Conservation (phyloP, 2,113 vertebrate species). For the Lichenostomus cassidix region DNA sequence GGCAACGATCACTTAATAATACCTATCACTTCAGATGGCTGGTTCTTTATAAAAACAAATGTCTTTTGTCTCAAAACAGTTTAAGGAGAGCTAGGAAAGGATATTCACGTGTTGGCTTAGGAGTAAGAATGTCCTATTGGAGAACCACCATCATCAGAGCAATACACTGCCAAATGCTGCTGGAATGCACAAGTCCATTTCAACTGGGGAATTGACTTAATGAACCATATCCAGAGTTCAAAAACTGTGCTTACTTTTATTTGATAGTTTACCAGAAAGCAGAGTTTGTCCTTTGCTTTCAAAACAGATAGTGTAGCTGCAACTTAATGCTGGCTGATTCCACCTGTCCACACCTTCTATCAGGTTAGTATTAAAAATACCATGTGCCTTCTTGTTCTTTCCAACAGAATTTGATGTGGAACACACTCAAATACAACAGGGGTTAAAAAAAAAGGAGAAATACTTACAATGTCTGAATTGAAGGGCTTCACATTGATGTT, state of each 20-base stretch:
- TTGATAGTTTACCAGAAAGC: not conserved
- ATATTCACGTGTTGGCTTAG: not conserved
- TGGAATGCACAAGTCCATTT: not conserved
- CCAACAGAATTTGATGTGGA: not conserved
- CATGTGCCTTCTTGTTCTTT: not conserved
- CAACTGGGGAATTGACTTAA: accelerated
- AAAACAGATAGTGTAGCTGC: not conserved
- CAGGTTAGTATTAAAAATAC: not conserved
- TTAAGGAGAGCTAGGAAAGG: not conserved
- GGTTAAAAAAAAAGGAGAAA: not conserved
- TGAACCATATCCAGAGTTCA: not conserved
- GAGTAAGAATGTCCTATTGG: not conserved
- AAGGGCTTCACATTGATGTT: conserved; percentile 88
- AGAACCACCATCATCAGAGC: not conserved
- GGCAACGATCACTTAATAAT: not conserved
- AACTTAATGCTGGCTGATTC: not conserved
- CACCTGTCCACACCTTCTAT: not conserved
- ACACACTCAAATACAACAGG: not conserved
- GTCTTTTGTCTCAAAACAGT: not conserved
- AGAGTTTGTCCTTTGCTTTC: not conserved
- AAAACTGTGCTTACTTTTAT: not conserved
- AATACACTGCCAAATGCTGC: not conserved
- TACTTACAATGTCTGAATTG: conserved; percentile 93
- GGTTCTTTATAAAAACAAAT: not conserved
- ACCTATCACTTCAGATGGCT: not conserved